These are phyloP conservation scores for Sinocyclocheilus rhinocerous DNA, from an alignment of 2,113 vertebrate genomes.

Conservation along the genomic window DNA sequence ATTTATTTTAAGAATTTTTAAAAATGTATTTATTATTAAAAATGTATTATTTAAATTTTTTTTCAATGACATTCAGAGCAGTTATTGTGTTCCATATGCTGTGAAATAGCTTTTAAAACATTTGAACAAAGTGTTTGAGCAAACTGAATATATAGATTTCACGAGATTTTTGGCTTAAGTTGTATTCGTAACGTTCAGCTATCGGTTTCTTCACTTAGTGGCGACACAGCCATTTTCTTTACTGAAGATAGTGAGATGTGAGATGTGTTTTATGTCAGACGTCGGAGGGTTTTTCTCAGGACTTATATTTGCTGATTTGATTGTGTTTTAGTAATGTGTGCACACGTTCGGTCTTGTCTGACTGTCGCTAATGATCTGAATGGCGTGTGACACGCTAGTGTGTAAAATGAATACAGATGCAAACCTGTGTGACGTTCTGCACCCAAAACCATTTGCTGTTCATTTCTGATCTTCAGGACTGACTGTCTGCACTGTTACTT, in stretches of 20 bases:
- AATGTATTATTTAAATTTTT: neutral
- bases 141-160: neutral
- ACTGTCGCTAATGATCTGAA: neutral
- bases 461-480: neutral
- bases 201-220: neutral
- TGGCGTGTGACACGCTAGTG: neutral
- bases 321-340: constrained; percentile 1
- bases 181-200: neutral
- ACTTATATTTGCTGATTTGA: neutral
- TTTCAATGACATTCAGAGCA: neutral
- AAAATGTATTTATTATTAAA: no score
- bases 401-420: neutral
- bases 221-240: neutral
- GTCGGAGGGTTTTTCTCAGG: neutral
- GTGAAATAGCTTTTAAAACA: neutral
- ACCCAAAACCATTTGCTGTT: neutral
- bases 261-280: neutral
- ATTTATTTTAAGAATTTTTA: neutral
- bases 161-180: neutral
- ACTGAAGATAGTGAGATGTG: neutral
- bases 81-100: neutral
- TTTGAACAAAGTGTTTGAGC: neutral
- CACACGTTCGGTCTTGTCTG: neutral
- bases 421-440: neutral
- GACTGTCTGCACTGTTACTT: neutral